Percentiles rank a stretch among this genome's conserved stretches.
Conservation (phyloP, 2,888 invertebrate genomes). For the Scaptomyza cyrtandrae region DNA sequence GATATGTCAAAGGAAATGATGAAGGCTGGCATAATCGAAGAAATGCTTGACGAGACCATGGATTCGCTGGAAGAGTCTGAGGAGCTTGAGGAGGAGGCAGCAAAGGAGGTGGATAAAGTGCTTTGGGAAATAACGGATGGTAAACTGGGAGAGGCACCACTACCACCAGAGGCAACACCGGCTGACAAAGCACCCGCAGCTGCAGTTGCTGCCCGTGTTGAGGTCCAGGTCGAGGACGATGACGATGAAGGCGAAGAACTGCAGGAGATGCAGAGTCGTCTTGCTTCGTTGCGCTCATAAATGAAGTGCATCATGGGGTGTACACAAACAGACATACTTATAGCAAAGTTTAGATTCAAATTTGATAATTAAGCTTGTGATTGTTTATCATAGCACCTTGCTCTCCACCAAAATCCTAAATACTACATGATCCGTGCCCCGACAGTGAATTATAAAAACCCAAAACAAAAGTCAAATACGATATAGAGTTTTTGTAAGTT, state of each 20-base stretch:
- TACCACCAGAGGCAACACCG: slow-evolving; percentile 88
- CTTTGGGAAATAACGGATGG: slow-evolving; percentile 96
- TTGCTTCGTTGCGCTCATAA: slow-evolving; percentile 95
- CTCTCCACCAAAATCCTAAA: slow-evolving; percentile 30
- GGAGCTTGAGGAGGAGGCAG: slow-evolving; percentile 98
- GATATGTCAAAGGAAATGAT: slow-evolving; percentile 99
- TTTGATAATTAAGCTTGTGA: slow-evolving; percentile 45
- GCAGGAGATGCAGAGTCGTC: slow-evolving; percentile 95
- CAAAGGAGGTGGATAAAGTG: slow-evolving; percentile 96
- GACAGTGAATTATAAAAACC: slow-evolving; percentile 41
- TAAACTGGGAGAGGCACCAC: slow-evolving; percentile 95
- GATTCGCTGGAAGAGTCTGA: slow-evolving; percentile 96
- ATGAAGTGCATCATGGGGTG: slow-evolving; percentile 6
- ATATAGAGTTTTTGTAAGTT: slow-evolving; percentile 27
- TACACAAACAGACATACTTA: slow-evolving; percentile 7
- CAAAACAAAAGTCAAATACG: slow-evolving; percentile 43
- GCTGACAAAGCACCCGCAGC: slow-evolving; percentile 86
- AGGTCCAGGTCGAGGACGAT: slow-evolving; percentile 82
- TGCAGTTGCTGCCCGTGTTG: slow-evolving; percentile 85
- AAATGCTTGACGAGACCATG: slow-evolving; percentile 98
- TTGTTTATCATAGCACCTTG: slow-evolving; percentile 32
- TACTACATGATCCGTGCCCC: slow-evolving; percentile 5
- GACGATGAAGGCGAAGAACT: slow-evolving; percentile 91
- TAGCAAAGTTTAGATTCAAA: slow-evolving; percentile 31
- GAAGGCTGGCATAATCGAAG: slow-evolving; percentile 99